Evolutionary conservation across 2,797 vertebrate species (phyloP), one percentile per base, ranked within the genome.

Genomic region (Kryptolebias ocellatus): DNA sequence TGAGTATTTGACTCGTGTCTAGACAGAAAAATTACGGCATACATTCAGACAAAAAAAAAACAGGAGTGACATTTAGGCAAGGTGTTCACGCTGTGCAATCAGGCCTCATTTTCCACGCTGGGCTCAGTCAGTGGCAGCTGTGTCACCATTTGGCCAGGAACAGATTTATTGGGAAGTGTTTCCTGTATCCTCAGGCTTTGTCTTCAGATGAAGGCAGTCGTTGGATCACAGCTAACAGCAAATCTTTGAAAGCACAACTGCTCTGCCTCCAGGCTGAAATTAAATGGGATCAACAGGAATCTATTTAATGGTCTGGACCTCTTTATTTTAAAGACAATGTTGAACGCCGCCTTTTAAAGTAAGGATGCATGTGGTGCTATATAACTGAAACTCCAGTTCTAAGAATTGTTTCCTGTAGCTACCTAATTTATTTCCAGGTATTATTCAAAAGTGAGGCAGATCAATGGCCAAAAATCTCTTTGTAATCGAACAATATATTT

Each of bases 1-100:
- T 15, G 16, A 76, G 58, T 64, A 70, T 62, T 76, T 76, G 65
- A 87, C 72, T 81, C 83, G 70, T 83, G 84, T 89, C 88, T 88
- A 83, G 79, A 90, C 83, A 53, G 76, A 61, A 77, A 81, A 81
- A 83, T 83, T 75, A 77, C 73, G 57, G 62, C 83, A 70, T 64
- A 69, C 72, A 74, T 53, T 78, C 72, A 79, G 68, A 77, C 65
- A 76, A 50, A 69, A 60, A 56, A 58, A 34, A 53, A 65, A 62
- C 63, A 62, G 39, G 14, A 2, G 59, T 80, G 82, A 81, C 85
- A 83, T 88, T 71, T 81, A 76, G 51, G 60, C 50, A 70, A 76
- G 67, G 66, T 77, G 76, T 74, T 85, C 90, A 71, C 15, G 81
- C 89, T 90, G 89, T 79, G 87, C 87, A 93, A 90, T 92, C 89